Evolutionary conservation across 2,888 invertebrate genomes (phyloP).

Genomic region (Blera fallax): DNA sequence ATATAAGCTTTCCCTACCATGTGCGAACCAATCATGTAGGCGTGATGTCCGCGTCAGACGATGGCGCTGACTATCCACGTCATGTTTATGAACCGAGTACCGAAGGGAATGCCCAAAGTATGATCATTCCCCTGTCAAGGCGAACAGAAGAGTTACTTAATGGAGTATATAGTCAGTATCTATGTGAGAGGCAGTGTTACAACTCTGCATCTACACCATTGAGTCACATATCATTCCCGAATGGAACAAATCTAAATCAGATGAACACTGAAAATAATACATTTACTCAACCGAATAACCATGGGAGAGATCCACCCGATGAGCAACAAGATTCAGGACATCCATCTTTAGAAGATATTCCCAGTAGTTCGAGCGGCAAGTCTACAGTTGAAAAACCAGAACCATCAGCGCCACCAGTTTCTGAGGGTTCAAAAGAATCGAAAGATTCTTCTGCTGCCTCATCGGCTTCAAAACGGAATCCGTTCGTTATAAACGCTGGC

Average conservation of each 20-base stretch:
- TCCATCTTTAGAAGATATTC: conserved; percentile 74
- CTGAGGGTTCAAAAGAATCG: conserved; percentile 15
- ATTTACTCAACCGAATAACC: not conserved
- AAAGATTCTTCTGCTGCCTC: conserved; percentile 53
- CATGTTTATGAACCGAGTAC: conserved; percentile 74
- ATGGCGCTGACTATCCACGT: conserved; percentile 75
- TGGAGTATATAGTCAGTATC: conserved; percentile 83
- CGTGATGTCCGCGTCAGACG: conserved; percentile 84
- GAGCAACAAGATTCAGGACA: conserved; percentile 75
- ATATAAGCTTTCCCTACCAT: conserved; percentile 95
- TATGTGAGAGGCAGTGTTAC: conserved; percentile 75
- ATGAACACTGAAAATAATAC: not conserved
- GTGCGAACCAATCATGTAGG: conserved; percentile 92
- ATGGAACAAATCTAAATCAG: conserved; percentile 27
- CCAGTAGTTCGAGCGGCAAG: conserved; percentile 71
- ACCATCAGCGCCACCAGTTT: conserved; percentile 58
- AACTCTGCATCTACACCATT: conserved; percentile 73
- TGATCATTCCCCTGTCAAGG: conserved; percentile 85
- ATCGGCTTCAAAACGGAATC: conserved; percentile 73
- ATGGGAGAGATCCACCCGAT: conserved; percentile 10
- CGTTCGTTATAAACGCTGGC: conserved; percentile 73
- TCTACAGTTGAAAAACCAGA: conserved; percentile 41
- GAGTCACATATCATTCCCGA: conserved; percentile 75
- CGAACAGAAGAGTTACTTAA: conserved; percentile 86
- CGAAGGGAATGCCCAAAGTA: conserved; percentile 47